phyloP scores from a whole-genome alignment of 1,140 invertebrate species.

The Achroia grisella region DNA sequence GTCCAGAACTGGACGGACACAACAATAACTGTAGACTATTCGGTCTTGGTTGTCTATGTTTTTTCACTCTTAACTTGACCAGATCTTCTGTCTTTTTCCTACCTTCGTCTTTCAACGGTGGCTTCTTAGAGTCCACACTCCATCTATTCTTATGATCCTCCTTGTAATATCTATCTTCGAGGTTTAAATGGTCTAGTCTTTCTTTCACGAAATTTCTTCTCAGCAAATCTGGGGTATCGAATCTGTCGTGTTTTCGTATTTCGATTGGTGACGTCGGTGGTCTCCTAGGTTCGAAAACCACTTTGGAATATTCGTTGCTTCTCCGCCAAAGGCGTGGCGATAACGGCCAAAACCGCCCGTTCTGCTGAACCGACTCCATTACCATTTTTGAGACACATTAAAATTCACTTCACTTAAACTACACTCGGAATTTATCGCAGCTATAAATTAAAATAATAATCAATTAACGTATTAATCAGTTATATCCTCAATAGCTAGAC shows the following conservation, averaged over 20 bases:
- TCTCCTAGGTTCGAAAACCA: constrained; percentile 62
- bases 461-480: neutral
- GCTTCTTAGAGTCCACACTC: constrained; percentile 48
- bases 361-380: constrained; percentile 55
- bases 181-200: constrained; percentile 48
- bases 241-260: constrained; percentile 29
- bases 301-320: constrained; percentile 62
- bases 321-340: constrained; percentile 59
- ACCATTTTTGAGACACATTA: constrained; percentile 38
- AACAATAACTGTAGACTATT: constrained; percentile 59
- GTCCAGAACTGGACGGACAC: constrained; percentile 56
- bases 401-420: neutral
- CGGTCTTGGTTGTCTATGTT: constrained; percentile 52
- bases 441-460: constrained; percentile 3
- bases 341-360: constrained; percentile 58
- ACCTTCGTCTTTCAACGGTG: constrained; percentile 40
- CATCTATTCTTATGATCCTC: constrained; percentile 22
- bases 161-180: constrained; percentile 28
- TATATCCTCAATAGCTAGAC: neutral
- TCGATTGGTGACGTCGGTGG: constrained; percentile 47
- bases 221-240: constrained; percentile 49
- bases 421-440: too few species aligned
- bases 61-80: constrained; percentile 54
- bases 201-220: constrained; percentile 47
- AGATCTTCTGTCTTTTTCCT: constrained; percentile 40